These are phyloP conservation scores for Heliconius ethilla DNA, from an alignment of 2,888 invertebrate genomes.

Conservation along the genomic window DNA sequence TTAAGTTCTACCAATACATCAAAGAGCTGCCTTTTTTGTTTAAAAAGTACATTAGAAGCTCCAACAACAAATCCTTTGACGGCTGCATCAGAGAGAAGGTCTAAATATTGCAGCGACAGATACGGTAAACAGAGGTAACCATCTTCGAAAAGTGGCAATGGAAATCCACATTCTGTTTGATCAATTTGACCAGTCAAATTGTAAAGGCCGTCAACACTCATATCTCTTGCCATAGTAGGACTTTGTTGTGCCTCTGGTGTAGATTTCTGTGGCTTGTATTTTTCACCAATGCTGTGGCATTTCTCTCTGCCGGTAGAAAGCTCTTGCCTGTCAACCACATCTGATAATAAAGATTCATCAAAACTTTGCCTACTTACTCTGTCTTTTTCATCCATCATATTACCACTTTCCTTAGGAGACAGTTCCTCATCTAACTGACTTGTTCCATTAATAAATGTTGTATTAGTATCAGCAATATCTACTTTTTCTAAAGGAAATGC, in stretches of 20 bases:
- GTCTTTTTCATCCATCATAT: constrained; percentile 74
- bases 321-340: constrained; percentile 69
- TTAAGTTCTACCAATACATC: constrained; percentile 96
- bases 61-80: constrained; percentile 95
- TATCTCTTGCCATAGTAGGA: constrained; percentile 85
- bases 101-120: constrained; percentile 96
- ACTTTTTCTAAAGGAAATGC: constrained; percentile 48
- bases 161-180: constrained; percentile 91
- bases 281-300: constrained; percentile 78
- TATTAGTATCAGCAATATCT: constrained; percentile 53
- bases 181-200: constrained; percentile 86
- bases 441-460: constrained; percentile 61
- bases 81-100: constrained; percentile 92
- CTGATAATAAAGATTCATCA: constrained; percentile 67
- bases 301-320: constrained; percentile 68
- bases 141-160: constrained; percentile 92
- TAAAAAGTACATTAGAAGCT: constrained; percentile 99
- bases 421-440: constrained; percentile 62
- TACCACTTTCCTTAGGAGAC: constrained; percentile 71
- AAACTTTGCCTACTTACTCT: constrained; percentile 73
- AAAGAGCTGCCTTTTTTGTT: constrained; percentile 95
- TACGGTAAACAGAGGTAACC: constrained; percentile 98
- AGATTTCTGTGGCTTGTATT: constrained; percentile 70
- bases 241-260: constrained; percentile 73
- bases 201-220: constrained; percentile 84